Percentiles rank a stretch among this genome's conserved stretches.
Evolutionary conservation across 2,113 vertebrate genomes (phyloP).

Genomic region (Dicaeum eximium): DNA sequence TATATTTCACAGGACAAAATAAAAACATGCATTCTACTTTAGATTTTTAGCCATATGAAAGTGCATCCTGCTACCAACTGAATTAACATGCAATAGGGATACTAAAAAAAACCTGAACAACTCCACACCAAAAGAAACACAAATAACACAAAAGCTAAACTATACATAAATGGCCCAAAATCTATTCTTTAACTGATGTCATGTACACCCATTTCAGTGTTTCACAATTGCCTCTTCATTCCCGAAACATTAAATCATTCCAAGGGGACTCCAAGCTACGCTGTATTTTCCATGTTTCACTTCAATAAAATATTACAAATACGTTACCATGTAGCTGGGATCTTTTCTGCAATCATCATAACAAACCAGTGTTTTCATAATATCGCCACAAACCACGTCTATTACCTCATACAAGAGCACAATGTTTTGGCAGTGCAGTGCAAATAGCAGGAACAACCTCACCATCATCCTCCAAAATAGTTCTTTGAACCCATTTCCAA

Average conservation of each 20-base stretch:
- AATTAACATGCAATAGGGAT: neutral
- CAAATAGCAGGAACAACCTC: constrained; percentile 25
- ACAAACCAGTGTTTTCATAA: constrained; percentile 35
- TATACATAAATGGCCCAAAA: neutral
- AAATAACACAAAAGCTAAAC: neutral
- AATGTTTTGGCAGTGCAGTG: neutral
- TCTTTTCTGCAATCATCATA: constrained; percentile 36
- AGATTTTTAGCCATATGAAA: neutral
- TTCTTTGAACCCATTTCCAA: neutral
- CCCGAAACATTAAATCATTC: neutral
- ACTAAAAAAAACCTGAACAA: neutral
- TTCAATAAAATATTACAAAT: constrained; percentile 54
- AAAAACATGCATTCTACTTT: neutral
- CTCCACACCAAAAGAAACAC: neutral
- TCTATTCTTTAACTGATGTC: neutral
- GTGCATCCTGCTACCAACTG: neutral
- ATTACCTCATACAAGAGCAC: constrained; percentile 28
- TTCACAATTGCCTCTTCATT: constrained; percentile 45
- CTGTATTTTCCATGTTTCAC: constrained; percentile 23
- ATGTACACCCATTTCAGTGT: neutral
- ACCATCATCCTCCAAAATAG: constrained; percentile 34
- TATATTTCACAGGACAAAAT: neutral
- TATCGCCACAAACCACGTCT: neutral
- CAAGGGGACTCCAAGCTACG: neutral
- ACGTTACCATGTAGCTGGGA: constrained; percentile 14